phyloP scores from a whole-genome alignment of 1,140 invertebrate species.

The Onthophagus taurus region DNA sequence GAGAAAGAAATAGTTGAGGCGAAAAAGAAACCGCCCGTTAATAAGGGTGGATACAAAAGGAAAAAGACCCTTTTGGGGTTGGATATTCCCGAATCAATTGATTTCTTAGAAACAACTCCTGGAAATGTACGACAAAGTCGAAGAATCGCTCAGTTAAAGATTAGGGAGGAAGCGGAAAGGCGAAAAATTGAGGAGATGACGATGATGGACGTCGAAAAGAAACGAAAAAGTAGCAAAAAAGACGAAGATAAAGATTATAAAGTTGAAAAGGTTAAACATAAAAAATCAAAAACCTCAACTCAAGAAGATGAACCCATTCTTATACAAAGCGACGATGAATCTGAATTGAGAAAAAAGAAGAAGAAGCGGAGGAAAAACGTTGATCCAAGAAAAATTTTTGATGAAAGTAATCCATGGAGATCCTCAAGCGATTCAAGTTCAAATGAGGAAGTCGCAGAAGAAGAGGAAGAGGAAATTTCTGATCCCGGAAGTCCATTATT shows the following conservation, averaged over 20 bases:
- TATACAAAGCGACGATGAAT: conserved; percentile 30
- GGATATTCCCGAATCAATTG: conserved; percentile 7
- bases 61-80: conserved; percentile 16
- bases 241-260: conserved; percentile 38
- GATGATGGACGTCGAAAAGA: conserved; percentile 49
- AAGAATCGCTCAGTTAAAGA: conserved; percentile 75
- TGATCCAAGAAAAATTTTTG: conserved; percentile 46
- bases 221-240: conserved; percentile 44
- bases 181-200: conserved; percentile 61
- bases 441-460: conserved; percentile 51
- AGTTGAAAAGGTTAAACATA: conserved; percentile 31
- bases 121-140: conserved; percentile 63
- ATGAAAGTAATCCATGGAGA: conserved; percentile 57
- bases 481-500: conserved; percentile 54
- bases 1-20: neutral
- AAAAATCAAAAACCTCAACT: conserved; percentile 39
- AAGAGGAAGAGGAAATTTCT: conserved; percentile 46
- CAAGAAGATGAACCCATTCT: conserved; percentile 34
- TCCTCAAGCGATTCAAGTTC: conserved; percentile 55
- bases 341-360: conserved; percentile 43
- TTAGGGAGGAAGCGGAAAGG: conserved; percentile 70
- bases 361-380: conserved; percentile 48
- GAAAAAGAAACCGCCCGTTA: conserved; percentile 12
- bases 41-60: neutral
- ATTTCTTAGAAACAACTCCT: conserved; percentile 26